Evolutionary conservation across 2,113 vertebrate species (phyloP), one percentile per base, ranked within the genome.

Genomic region (Dunckerocampus dactyliophorus): DNA sequence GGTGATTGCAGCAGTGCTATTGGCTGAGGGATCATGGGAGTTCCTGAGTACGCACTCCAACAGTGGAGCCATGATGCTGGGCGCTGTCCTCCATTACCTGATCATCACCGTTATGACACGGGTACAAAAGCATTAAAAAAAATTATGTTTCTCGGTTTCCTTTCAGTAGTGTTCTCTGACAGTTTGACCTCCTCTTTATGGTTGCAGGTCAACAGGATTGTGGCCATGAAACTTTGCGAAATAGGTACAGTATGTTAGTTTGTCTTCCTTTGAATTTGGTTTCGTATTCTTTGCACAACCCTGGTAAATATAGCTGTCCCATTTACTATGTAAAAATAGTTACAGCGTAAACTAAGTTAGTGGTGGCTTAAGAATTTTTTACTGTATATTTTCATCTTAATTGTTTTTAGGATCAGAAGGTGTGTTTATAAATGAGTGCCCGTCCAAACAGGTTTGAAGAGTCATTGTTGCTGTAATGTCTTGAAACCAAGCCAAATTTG

Each of bases 101-200:
- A 94, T 91, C 78, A 97, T 99, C 17, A 52, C 93, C 61, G 4
- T 93, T 88, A 95, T 97, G 95, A 96, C 90, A 61, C 65, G 77
- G 82, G 90, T 91, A 86, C 47, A 47, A 49, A 19, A 9, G 6
- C 50, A 8, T 73, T 21, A 53, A 13, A 64, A 61, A 13, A 51
- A 19, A 20, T 9, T 24, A 9, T 56, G 5, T 16, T 8, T 31
- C 17, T 71, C 19, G 46, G 6, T 63, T 14, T 42, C 3, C 9
- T 34, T 43, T 17, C 11, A 12, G 21, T n/a, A 1, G 19, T 16
- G 43, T 34, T 58, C 12, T 63, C 19, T 53, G 2, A 47, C 22
- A 69, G 4, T n/a, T 24, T 57, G 22, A 60, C 24, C 6, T 20
- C 47, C 15, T 72, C 8, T 69, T 43, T 65, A 10, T 62, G 69